Conservation (phyloP, 1,140 invertebrate genomes). For the Eufriesea mexicana region DNA sequence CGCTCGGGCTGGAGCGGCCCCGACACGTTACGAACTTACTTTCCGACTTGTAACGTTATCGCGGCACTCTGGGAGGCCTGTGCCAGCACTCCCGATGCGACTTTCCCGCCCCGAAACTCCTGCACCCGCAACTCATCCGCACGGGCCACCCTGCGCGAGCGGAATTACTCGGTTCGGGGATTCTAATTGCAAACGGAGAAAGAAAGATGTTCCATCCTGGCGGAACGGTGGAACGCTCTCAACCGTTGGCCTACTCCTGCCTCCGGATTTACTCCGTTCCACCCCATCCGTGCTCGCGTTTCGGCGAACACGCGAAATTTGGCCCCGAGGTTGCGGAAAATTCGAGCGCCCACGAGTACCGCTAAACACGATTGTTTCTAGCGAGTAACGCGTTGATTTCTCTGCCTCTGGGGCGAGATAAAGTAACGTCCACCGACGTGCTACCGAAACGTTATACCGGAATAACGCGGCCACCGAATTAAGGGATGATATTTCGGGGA, state of each 20-base stretch:
- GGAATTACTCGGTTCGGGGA: constrained; percentile 20
- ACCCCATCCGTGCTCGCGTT: not conserved
- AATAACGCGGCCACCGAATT: not conserved
- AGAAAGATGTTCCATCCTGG: constrained; percentile 9
- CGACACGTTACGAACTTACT: constrained; percentile 61
- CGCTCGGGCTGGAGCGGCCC: constrained; percentile 38
- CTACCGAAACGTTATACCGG: too few species aligned
- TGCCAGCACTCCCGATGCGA: not conserved
- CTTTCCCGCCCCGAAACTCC: not conserved
- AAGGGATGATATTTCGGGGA: not conserved
- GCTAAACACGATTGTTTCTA: constrained; percentile 1
- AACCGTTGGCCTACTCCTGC: not conserved
- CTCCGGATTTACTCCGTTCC: constrained; percentile 6
- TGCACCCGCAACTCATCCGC: constrained; percentile 26
- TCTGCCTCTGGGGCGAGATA: not conserved
- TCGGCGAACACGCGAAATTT: not conserved
- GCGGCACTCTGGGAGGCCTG: constrained; percentile 2
- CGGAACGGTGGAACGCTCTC: too few species aligned
- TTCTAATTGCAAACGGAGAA: constrained; percentile 36
- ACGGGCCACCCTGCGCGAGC: not conserved
- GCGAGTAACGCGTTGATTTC: not conserved
- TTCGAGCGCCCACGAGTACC: not conserved
- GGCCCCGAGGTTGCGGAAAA: not conserved
- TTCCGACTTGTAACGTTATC: constrained; percentile 66
- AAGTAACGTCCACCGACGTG: not conserved